Evolutionary conservation across 2,888 invertebrate genomes (phyloP), one percentile per base, ranked within the genome.

Genomic region (Rambutsinella grinnellia): DNA sequence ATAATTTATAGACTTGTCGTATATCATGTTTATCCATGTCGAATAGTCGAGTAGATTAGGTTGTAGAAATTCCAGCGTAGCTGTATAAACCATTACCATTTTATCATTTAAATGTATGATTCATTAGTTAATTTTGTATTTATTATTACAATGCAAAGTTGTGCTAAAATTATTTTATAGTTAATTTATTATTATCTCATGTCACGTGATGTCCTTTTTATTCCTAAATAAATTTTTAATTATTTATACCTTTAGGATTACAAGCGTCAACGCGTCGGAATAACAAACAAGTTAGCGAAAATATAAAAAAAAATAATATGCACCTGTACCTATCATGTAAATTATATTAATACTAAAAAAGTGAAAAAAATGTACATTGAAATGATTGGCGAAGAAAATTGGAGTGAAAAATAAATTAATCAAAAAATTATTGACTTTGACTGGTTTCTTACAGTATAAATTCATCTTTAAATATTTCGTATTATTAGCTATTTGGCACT

Each of bases 281-380:
- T 24, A 54, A 57, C 3, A 13, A 23, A 44, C 46, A 44, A 44
- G 28, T 13, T 27, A 15, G 17, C 10, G 26, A 56, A 53, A 8
- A 56, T 21, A 23, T 21, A 23, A 57, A 2, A 56, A 56, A 56
- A 6, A 3, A 27, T n/a, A 57, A 57, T 19, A 27, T 57, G 58
- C 58, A 60, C 58, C 58, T 60, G 58, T 60, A 60, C 58, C 58
- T 60, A 57, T 57, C 28, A 19, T 60, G 58, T 60, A 28, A 28
- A 57, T 28, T 57, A 19, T 19, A 21, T 24, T 54, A 54, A 54
- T 19, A 23, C 21, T 54, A 53, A 21, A 56, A n/a, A n/a, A 27
- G 6, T 27, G 19, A 13, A 36, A n/a, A n/a, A 36, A 36, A 36
- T 36, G 36, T 36, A 36, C 36, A 36, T 36, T 36, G n/a, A n/a